A percentile compares a stretch with the other conserved stretches of the same genome.
Conservation (phyloP, 2,113 vertebrate genomes). For the Miniopterus natalensis region DNA sequence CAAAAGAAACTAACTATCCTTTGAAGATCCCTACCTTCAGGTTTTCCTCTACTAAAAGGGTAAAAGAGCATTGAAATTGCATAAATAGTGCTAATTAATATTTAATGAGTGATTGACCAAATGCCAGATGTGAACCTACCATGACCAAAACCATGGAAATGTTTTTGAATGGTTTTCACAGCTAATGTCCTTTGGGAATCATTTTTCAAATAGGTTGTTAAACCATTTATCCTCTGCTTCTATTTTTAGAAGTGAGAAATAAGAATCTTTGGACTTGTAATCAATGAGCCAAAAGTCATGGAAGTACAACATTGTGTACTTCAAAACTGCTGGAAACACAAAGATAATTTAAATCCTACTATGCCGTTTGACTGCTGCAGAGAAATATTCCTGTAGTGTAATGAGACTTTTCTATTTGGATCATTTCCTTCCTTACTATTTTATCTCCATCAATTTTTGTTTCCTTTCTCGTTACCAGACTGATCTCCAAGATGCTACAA, state of each 20-base stretch:
- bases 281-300: slow-evolving; percentile 19
- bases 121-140: slow-evolving; percentile 70
- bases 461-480: not conserved
- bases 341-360: slow-evolving; percentile 28
- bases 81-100: slow-evolving; percentile 73
- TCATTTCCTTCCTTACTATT: not conserved
- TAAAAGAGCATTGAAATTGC: slow-evolving; percentile 63
- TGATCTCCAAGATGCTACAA: not conserved
- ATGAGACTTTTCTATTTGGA: not conserved
- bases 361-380: not conserved
- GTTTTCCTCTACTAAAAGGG: slow-evolving; percentile 33
- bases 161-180: slow-evolving; percentile 45
- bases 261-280: not conserved
- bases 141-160: slow-evolving; percentile 69
- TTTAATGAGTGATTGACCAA: slow-evolving; percentile 73
- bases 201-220: slow-evolving; percentile 56
- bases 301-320: not conserved
- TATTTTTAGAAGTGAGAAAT: not conserved
- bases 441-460: not conserved
- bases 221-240: slow-evolving; percentile 13
- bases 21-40: not conserved
- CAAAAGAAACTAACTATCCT: not conserved
- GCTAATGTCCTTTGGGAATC: slow-evolving; percentile 43
- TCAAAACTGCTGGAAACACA: slow-evolving; percentile 23
- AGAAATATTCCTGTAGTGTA: not conserved